Evolutionary conservation across 2,888 invertebrate species (phyloP), one percentile per base, ranked within the genome.

Genomic region (Chironomus tentans): DNA sequence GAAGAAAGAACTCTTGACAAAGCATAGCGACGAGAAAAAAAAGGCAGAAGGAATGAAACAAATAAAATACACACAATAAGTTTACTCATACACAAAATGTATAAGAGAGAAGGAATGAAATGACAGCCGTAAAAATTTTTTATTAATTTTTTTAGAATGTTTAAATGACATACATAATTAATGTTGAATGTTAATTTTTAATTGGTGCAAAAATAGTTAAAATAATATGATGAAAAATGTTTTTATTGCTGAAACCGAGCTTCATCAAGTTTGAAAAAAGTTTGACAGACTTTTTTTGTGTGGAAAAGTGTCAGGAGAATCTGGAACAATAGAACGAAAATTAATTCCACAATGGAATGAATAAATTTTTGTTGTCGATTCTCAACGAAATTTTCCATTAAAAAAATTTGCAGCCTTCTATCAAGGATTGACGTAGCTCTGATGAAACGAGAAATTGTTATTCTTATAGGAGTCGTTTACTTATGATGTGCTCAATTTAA

Each of bases 121-220:
- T 38, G 38, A 38, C 38, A 38, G 38, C 7, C 38, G 38, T 56
- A 56, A 56, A 50, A 56, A 56, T 18, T 56, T 56, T 56, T 56
- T 56, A 7, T 18, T 56, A 18, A 56, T 7, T 56, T 56, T 50
- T 56, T 56, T 56, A 70, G n/a, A 69, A 15, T 70, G 61, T 71
- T 24, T 56, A 56, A 71, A 71, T 71, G 71, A 56, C 61, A 56
- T 38, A 15, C 18, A 21, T 70, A 72, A 72, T 72, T 62, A 46
- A 50, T 72, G 72, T 72, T 72, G 46, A 72, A 62, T 62, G 72
- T 72, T 62, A 12, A 24, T 56, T 71, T 70, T 71, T 28, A 69
- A 56, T 56, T 56, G 56, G 56, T 69, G 18, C 69, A 21, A 21
- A 65, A 65, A 65, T 56, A 56, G 56, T 56, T 56, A 56, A 56